A percentile compares a stretch with the other conserved stretches of the same genome.
phyloP scores from a whole-genome alignment of 2,888 invertebrate species.

The Acholoe squamosa region DNA sequence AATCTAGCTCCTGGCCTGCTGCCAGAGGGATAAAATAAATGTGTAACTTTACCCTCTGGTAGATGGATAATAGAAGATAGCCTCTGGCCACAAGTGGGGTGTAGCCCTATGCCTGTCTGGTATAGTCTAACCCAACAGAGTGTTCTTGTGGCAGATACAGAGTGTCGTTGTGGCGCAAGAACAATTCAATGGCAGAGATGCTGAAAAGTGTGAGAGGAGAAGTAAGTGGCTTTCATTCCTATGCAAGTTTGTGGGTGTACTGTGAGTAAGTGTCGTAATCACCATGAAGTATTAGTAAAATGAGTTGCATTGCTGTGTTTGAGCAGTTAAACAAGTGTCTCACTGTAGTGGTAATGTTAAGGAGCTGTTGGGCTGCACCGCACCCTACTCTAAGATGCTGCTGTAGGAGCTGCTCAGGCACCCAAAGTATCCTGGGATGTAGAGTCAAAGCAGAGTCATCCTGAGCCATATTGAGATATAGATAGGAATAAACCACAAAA shows the following conservation, averaged over 20 bases:
- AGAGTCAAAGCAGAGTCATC: not conserved
- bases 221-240: not conserved
- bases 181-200: not conserved
- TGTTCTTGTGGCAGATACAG: not conserved
- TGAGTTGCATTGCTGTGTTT: not conserved
- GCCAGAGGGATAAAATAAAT: too few relatives aligned
- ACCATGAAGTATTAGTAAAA: not conserved
- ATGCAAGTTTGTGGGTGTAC: not conserved
- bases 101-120: too few relatives aligned
- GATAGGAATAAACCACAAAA: not conserved
- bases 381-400: not conserved
- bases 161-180: not conserved
- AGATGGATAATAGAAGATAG: too few relatives aligned
- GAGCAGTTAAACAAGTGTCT: slow-evolving; percentile 41
- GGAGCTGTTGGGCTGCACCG: not conserved
- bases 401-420: slow-evolving; percentile 18
- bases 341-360: not conserved
- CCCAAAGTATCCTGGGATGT: slow-evolving; percentile 33
- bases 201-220: not conserved
- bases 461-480: not conserved
- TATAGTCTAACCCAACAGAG: not conserved
- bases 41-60: too few relatives aligned
- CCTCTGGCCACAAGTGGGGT: too few relatives aligned
- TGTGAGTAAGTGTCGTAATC: not conserved
- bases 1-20: too few relatives aligned